Evolutionary conservation across 1,140 invertebrate species (phyloP), one percentile per base, ranked within the genome.

Genomic region (Schlechtendalia chinensis): DNA sequence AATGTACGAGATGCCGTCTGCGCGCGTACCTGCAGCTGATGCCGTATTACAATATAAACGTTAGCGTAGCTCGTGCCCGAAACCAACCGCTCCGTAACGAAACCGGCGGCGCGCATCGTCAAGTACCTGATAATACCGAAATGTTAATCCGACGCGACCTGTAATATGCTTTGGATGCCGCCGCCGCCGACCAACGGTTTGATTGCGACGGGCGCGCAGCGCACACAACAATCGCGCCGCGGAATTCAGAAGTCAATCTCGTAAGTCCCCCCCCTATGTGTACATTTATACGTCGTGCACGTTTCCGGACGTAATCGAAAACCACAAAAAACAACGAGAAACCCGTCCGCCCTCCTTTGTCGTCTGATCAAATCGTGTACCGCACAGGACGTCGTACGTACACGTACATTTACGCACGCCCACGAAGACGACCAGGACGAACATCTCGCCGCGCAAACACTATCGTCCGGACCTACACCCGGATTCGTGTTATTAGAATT

Each of bases 191-290:
- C 5, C n/a, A 39, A 45, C 27, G 27, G 5, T 29, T 61, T 61
- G 59, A 61, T 61, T 61, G 27, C 24, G 27, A 17, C 59, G 59
- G 24, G 11, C 24, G 17, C 54, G n/a, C 54, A 56, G 5, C 8
- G 19, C 17, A 24, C 22, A 75, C 72, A 59, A 61, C 58, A 59
- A 61, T 61, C 75, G 58, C 32, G 75, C 75, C 58, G 75, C 75
- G 75, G 75, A 79, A 79, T 63, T 79, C 75, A 79, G 75, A 63
- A 79, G 75, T 79, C 75, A 50, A 79, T 79, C 50, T 79, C 1
- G 11, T n/a, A n/a, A n/a, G n/a, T n/a, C n/a, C n/a, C n/a, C n/a
- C n/a, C n/a, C n/a, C n/a, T n/a, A n/a, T n/a, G n/a, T n/a, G 32
- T 65, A 39, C n/a, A 5, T 17, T 6, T 0, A 3, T 47, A 50